Evolutionary conservation across 2,888 invertebrate genomes (phyloP), one percentile per base, ranked within the genome.

Genomic region (Tipula lateralis): DNA sequence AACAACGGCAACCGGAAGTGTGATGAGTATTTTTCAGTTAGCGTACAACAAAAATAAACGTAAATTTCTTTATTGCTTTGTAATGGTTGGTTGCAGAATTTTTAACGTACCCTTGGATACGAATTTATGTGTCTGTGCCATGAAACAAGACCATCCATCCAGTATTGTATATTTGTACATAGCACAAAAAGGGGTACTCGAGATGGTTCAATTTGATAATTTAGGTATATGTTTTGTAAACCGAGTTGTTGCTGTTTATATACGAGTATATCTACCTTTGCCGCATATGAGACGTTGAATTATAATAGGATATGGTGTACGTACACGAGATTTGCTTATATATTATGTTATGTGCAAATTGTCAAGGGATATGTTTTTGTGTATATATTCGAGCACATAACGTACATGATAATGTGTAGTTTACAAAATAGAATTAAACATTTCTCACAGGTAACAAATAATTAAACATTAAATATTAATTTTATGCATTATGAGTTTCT

Each of bases 31-130:
- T 66, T 66, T 66, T 66, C 24, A 66, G 66, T 66, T 66, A 66
- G n/a, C n/a, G n/a, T n/a, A 19, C 66, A 66, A 66, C 66, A 66
- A 24, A 7, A 66, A 66, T 24, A 24, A 66, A 24, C 3, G 13
- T 24, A 66, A 24, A 66, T 66, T 7, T 24, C 24, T 66, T 66
- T 66, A 66, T 12, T 66, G 24, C 66, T 24, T 66, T 2, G 66
- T 66, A 66, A 66, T 66, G 66, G 66, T 66, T 66, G 66, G 66
- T 66, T 66, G 66, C 66, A 24, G 66, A 66, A 66, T 66, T 66
- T 66, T 66, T 66, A 66, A 66, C 66, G 66, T 66, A 66, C 24
- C 7, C 19, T 66, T 66, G 19, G 66, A 24, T 66, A 66, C 24
- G 66, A 66, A 66, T 66, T 66, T 66, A 66, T 24, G 3, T 24